Evolutionary conservation across 30 jellyfish, hydroid and myxozoan species (phyloP).

Genomic region (Hydractinia echinata): DNA sequence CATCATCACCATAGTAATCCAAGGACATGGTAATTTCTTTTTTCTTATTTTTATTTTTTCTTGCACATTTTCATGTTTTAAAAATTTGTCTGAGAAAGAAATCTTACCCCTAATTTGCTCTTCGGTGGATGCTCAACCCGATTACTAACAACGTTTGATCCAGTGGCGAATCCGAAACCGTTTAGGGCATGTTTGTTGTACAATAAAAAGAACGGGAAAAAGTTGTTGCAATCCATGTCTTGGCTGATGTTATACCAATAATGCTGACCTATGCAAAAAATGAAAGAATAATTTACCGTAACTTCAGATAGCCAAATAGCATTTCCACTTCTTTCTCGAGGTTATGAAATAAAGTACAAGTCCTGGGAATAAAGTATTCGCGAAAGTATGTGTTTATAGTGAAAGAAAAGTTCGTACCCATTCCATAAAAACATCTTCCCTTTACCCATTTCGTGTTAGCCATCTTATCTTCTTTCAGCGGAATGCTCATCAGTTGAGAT

Average conservation of each 20-base stretch:
- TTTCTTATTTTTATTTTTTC: too few relatives aligned
- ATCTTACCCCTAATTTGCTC: constrained; percentile 52
- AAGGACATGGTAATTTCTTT: too few relatives aligned
- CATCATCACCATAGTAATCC: too few relatives aligned
- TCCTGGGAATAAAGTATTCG: background rate
- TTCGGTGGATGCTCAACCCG: constrained; percentile 68
- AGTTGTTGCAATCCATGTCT: constrained; percentile 70
- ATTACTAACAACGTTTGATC: constrained; percentile 41
- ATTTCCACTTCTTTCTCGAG: background rate
- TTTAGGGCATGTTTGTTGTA: constrained; percentile 53
- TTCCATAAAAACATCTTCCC: constrained; percentile 58
- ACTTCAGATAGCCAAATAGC: background rate
- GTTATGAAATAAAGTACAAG: background rate
- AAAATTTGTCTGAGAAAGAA: background rate
- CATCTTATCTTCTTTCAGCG: constrained; percentile 37
- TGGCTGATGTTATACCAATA: constrained; percentile 73
- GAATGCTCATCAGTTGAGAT: constrained; percentile 21
- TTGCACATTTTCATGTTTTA: too few relatives aligned
- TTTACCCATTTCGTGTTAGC: constrained; percentile 42
- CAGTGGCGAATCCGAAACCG: constrained; percentile 86
- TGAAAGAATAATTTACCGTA: background rate
- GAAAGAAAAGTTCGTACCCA: constrained; percentile 40
- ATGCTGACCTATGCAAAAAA: constrained; percentile 64
- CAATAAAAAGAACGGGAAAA: constrained; percentile 74
- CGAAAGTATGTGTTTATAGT: background rate